Evolutionary conservation across 2,113 vertebrate species (phyloP), one percentile per base, ranked within the genome.

Genomic region (Neodon shergylaensis): DNA sequence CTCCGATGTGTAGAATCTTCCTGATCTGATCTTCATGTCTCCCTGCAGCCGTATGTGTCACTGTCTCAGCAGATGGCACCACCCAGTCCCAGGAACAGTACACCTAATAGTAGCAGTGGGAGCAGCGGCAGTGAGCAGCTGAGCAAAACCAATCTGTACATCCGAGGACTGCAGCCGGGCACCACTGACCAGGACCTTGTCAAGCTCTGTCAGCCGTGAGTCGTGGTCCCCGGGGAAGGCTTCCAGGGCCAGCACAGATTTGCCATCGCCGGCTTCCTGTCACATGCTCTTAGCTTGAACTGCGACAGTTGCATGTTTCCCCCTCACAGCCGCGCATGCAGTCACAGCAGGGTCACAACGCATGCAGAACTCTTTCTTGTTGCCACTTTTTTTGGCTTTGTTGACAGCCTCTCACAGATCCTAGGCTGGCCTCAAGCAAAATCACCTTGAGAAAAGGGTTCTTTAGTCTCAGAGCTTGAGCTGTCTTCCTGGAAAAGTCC

Each of bases 131-230:
- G 97, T 17, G 99, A 99, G 96, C 99, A 99, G 97, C 98, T 99
- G 97, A 99, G 99, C 98, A 99, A 99, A 98, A 99, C 99, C 97
- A 99, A 99, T 98, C 98, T 99, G 77, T 99, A 99, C 97, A 99
- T 99, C 97, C 99, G 99, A 63, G 99, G 99, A 94, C 98, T 99
- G 96, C 99, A 99, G 86, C 99, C 99, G 3, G 99, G 99, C 97
- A 99, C 99, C 95, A 99, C 99, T 52, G 99, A 99, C 98, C 99
- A 99, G 97, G 99, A 99, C 98, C 99, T 99, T 61, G 99, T 99
- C 98, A 99, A 99, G 97, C 98, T 99, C 92, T 99, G 99, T 98
- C 99, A 99, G 98, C 99, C 99, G 99, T 99, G 98, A 99, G 99
- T 99, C 86, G 72, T 94, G 83, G 36, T 24, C 2, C 73, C 10